Evolutionary conservation across 2,797 vertebrate genomes (phyloP).

Genomic region (Strix occidentalis): DNA sequence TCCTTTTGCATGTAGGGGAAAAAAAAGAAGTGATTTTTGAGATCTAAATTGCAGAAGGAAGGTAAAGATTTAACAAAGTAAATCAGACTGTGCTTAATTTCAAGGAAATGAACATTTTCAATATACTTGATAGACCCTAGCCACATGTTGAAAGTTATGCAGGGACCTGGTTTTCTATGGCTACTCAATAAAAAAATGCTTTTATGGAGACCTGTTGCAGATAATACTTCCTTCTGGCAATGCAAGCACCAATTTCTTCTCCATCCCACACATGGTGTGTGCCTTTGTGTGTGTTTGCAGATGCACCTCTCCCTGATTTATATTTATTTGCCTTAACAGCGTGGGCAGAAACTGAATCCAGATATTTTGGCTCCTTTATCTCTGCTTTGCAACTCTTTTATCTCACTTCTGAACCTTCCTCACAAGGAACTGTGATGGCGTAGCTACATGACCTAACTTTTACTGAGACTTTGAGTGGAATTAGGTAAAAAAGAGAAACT

Average conservation of each 20-base stretch:
- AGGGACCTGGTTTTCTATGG: neutral
- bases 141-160: neutral
- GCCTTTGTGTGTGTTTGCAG: slow-evolving; percentile 17
- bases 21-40: neutral
- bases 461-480: neutral
- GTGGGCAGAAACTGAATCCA: slow-evolving; percentile 21
- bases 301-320: neutral
- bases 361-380: slow-evolving; percentile 15
- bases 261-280: slow-evolving; percentile 1
- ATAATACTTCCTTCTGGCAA: neutral
- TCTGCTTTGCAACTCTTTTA: slow-evolving; percentile 1
- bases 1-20: neutral
- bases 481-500: neutral
- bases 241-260: neutral
- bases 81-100: neutral
- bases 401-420: neutral
- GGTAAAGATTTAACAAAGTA: neutral
- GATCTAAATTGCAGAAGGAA: neutral
- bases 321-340: slow-evolving; percentile 9
- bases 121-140: neutral
- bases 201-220: slow-evolving; percentile 12
- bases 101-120: neutral
- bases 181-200: neutral
- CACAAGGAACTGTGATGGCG: neutral
- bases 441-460: neutral